Conservation (phyloP, 2,797 vertebrate genomes). For the Tiaroga cobitis region DNA sequence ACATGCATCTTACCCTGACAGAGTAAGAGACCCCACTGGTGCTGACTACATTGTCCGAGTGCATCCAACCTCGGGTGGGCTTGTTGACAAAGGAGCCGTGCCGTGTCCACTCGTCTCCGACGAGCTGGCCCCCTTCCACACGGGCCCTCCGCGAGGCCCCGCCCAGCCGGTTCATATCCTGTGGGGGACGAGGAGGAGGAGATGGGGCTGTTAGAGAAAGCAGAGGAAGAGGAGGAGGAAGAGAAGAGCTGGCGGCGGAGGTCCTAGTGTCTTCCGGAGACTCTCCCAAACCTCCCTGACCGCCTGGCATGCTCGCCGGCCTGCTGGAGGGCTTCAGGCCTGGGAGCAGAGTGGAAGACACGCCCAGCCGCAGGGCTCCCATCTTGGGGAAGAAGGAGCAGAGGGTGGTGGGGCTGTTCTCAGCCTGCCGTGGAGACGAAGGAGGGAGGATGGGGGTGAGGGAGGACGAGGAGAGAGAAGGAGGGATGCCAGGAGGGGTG, state of each 20-base stretch:
- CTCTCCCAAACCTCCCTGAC: slow-evolving; percentile 61
- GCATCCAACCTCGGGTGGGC: slow-evolving; percentile 95
- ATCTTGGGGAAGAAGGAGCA: slow-evolving; percentile 97
- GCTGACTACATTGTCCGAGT: slow-evolving; percentile 94
- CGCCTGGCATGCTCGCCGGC: slow-evolving; percentile 53
- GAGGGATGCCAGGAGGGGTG: slow-evolving; percentile 72
- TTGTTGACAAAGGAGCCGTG: slow-evolving; percentile 99
- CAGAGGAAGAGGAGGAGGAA: slow-evolving; percentile 75
- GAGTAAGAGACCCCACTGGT: slow-evolving; percentile 93
- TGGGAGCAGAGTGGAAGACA: slow-evolving; percentile 82
- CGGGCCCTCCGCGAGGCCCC: slow-evolving; percentile 91
- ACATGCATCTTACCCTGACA: slow-evolving; percentile 83
- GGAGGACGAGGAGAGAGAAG: slow-evolving; percentile 84
- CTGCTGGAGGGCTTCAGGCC: slow-evolving; percentile 75
- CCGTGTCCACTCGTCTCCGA: slow-evolving; percentile 97
- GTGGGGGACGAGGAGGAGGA: slow-evolving; percentile 85
- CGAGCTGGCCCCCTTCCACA: slow-evolving; percentile 97
- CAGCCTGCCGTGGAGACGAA: slow-evolving; percentile 71
- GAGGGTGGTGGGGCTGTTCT: slow-evolving; percentile 93
- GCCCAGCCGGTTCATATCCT: slow-evolving; percentile 99
- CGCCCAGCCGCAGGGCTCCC: slow-evolving; percentile 89
- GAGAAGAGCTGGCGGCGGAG: slow-evolving; percentile 69
- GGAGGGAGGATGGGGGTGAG: slow-evolving; percentile 83
- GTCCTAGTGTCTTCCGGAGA: slow-evolving; percentile 60
- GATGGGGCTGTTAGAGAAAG: slow-evolving; percentile 80